Evolutionary conservation across 2,797 vertebrate species (phyloP), one percentile per base, ranked within the genome.

Genomic region (Pipistrellus pipistrellus): DNA sequence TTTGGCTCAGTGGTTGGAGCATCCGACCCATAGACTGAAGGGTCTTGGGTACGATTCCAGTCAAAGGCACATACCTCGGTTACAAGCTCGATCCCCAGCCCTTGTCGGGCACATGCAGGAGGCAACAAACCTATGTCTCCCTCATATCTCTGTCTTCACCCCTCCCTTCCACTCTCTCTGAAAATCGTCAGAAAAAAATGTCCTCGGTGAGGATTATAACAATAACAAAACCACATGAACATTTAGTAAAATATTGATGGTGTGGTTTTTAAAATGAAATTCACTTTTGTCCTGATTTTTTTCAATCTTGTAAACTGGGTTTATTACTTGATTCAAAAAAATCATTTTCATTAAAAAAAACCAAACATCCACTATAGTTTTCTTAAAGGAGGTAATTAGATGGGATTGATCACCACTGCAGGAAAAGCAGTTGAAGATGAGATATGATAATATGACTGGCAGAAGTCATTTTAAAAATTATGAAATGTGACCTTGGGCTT

Each of bases 401-500:
- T 51, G 80, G 41, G 75, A 48, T 76, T 11, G 27, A 78, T 91
- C 32, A 23, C 12, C 30, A 53, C 17, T 53, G 30, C 20, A 27
- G 0, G 7, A 48, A 87, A 55, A 57, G 75, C 18, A 57, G 76
- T 3, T 76, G 3, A 55, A 66, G 46, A 44, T 85, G 41, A 95
- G 94, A 72, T 46, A 68, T 18, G 62, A 23, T n/a, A 35, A 88
- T 30, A 11, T 18, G 48, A 87, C 8, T 12, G 73, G 38, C 46
- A 72, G 82, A 92, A 82, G 15, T 62, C 44, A 76, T 48, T 76
- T 66, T 51, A 55, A 48, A 88, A 91, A 92, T 30, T 38, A 14
- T 64, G 81, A 95, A 84, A 71, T 27, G 12, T 68, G 93, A 87
- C 64, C 48, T 62, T 90, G 85, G 92, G 71, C 75, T 82, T 92